phyloP scores from a whole-genome alignment of 2,888 invertebrate species.

The Lochmaea crataegi region DNA sequence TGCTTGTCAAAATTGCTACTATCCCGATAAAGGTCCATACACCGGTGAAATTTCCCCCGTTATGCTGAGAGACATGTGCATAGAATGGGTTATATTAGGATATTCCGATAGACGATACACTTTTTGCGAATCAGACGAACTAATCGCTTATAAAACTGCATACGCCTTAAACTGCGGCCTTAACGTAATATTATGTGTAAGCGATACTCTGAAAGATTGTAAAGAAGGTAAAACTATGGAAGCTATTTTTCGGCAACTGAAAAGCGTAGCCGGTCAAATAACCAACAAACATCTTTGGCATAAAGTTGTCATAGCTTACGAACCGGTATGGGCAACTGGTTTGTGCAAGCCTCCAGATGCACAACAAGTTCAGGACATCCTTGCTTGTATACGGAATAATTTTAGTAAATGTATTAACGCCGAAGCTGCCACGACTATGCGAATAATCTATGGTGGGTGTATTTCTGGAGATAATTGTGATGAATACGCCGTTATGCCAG shows the following conservation, averaged over 20 bases:
- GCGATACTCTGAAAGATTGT: slow-evolving; percentile 10
- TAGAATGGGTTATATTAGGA: slow-evolving; percentile 11
- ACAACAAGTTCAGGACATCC: slow-evolving; percentile 14
- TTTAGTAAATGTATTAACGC: slow-evolving; percentile 13
- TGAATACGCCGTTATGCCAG: slow-evolving; percentile 7
- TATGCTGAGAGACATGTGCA: slow-evolving; percentile 5
- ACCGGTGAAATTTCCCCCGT: background rate
- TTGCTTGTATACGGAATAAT: slow-evolving; percentile 9
- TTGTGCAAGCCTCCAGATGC: slow-evolving; percentile 9
- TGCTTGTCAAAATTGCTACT: slow-evolving; percentile 12
- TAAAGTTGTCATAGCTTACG: slow-evolving; percentile 14
- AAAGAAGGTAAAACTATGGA: slow-evolving; percentile 18
- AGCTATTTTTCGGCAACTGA: slow-evolving; percentile 10
- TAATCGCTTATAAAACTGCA: background rate
- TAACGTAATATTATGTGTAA: background rate
- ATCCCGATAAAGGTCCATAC: slow-evolving; percentile 11
- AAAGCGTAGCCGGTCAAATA: slow-evolving; percentile 3
- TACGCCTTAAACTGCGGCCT: slow-evolving; percentile 7
- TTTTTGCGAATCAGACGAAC: slow-evolving; percentile 4
- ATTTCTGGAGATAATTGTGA: slow-evolving; percentile 12
- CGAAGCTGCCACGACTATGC: background rate
- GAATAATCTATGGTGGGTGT: slow-evolving; percentile 10
- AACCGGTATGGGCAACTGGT: slow-evolving; percentile 8
- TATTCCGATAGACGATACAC: slow-evolving; percentile 7
- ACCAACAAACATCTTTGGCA: slow-evolving; percentile 7